Evolutionary conservation across 2,113 vertebrate species (phyloP).

Genomic region (Mola mola): DNA sequence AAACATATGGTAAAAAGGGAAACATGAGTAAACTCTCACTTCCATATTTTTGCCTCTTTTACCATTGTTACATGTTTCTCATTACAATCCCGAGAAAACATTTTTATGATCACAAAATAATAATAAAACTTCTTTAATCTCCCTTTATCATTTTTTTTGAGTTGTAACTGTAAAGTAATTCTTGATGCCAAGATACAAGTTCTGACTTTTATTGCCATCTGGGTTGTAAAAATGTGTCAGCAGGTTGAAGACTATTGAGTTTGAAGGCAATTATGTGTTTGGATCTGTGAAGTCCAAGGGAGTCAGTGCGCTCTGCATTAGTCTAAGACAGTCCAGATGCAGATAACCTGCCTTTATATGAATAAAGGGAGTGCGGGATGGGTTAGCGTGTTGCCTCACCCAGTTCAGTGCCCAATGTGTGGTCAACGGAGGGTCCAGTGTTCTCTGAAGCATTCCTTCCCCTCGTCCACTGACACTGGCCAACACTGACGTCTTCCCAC

Average conservation of each 20-base stretch:
- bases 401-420: constrained; percentile 71
- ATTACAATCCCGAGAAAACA: not conserved
- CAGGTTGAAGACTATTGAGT: not conserved
- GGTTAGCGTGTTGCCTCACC: constrained; percentile 50
- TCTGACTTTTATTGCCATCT: not conserved
- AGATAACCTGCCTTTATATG: not conserved
- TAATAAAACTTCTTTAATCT: not conserved
- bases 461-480: constrained; percentile 75
- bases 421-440: constrained; percentile 73
- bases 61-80: not conserved
- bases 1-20: constrained; percentile 24
- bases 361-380: not conserved
- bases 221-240: not conserved
- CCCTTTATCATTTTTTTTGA: not conserved
- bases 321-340: too few relatives aligned
- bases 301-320: too few relatives aligned
- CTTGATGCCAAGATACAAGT: too few relatives aligned
- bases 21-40: constrained; percentile 10
- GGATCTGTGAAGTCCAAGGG: not conserved
- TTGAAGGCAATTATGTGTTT: too few relatives aligned
- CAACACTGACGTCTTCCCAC: constrained; percentile 76
- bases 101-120: not conserved
- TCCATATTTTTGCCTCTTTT: constrained; percentile 9
- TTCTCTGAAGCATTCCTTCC: constrained; percentile 57
- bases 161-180: too few relatives aligned